Percentiles rank a stretch among this genome's conserved stretches.
These are phyloP conservation scores for Miichthys miiuy DNA, from an alignment of 2,797 vertebrate species.

Conservation along the genomic window DNA sequence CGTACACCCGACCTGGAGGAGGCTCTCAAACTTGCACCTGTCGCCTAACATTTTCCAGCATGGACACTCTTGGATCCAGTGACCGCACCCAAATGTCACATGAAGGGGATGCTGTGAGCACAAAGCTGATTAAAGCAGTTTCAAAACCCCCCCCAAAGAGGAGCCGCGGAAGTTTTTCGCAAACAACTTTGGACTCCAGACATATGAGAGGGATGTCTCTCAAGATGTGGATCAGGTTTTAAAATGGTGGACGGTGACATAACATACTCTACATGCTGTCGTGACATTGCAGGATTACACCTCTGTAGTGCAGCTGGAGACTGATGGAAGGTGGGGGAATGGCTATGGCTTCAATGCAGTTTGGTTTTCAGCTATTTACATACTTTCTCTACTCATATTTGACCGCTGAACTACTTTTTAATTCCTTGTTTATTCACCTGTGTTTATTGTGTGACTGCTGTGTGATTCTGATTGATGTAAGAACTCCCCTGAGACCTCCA, in stretches of 20 bases:
- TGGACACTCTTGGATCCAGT: constrained; percentile 41
- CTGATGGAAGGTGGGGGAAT: neutral
- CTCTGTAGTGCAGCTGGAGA: neutral
- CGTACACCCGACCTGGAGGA: constrained; percentile 40
- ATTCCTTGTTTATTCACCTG: constrained; percentile 8
- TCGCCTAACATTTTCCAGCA: constrained; percentile 60
- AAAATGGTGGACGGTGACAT: neutral
- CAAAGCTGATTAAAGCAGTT: constrained; percentile 49
- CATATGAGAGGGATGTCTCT: neutral
- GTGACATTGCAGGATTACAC: neutral
- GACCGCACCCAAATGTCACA: constrained; percentile 63
- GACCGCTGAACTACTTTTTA: neutral
- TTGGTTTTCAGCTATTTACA: neutral
- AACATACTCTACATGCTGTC: neutral
- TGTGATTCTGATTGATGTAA: constrained; percentile 6
- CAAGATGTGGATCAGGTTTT: neutral
- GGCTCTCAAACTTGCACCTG: constrained; percentile 68
- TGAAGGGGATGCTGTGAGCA: constrained; percentile 40
- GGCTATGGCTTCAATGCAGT: neutral
- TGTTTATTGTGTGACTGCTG: constrained; percentile 14
- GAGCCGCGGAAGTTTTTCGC: constrained; percentile 6
- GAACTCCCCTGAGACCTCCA: neutral
- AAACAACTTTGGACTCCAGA: constrained; percentile 4
- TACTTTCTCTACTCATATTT: neutral
- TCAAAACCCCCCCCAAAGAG: constrained; percentile 4